These are phyloP conservation scores for Junco hyemalis DNA, from an alignment of 2,113 vertebrate species.

Conservation along the genomic window DNA sequence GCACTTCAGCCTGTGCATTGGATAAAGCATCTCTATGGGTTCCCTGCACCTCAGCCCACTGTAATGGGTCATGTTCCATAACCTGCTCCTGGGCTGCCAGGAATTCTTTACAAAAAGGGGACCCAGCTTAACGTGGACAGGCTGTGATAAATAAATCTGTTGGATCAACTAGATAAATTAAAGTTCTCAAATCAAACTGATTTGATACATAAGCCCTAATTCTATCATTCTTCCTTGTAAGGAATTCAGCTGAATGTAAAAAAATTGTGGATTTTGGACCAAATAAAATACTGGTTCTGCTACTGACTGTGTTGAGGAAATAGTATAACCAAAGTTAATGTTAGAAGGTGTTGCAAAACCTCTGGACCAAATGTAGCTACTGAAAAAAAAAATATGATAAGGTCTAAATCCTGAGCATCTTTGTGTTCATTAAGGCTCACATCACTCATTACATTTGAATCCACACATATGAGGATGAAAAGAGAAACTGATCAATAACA, in stretches of 20 bases:
- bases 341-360: neutral
- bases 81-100: neutral
- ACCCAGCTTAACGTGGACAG: neutral
- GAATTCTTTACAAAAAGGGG: slow-evolving; percentile 18
- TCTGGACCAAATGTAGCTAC: neutral
- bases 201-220: neutral
- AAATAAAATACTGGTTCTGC: neutral
- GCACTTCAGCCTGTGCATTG: slow-evolving; percentile 24
- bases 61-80: neutral
- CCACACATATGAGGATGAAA: neutral
- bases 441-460: neutral
- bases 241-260: neutral
- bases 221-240: neutral
- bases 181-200: neutral
- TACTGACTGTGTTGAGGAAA: neutral
- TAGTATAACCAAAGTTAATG: neutral
- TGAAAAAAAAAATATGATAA: neutral
- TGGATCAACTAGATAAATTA: neutral
- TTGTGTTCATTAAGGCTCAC: neutral
- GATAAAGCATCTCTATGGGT: slow-evolving; percentile 24
- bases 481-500: neutral
- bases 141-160: slow-evolving; percentile 33
- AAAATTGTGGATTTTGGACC: neutral
- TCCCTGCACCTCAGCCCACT: neutral
- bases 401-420: neutral